Conservation (phyloP, 1,140 invertebrate species). For the Gonioctena quinquepunctata region DNA sequence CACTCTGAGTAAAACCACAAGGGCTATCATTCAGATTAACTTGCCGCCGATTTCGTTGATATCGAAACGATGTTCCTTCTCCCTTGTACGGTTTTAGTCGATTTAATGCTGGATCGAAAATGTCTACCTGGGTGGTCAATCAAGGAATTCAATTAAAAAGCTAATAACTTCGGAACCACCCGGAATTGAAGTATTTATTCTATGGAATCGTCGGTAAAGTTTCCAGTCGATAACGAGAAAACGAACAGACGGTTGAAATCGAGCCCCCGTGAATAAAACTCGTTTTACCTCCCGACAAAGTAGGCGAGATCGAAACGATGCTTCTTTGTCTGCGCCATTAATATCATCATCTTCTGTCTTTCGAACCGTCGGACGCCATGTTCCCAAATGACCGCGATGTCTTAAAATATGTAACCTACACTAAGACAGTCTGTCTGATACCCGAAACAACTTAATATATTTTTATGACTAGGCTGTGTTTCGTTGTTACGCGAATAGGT, state of each 20-base stretch:
- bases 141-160: neutral
- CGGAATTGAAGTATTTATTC: neutral
- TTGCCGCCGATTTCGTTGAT: too few relatives aligned
- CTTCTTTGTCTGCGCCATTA: constrained; percentile 7
- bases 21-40: too few relatives aligned
- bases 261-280: constrained; percentile 32
- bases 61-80: too few relatives aligned
- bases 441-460: constrained; percentile 34
- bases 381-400: constrained; percentile 23
- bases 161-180: neutral
- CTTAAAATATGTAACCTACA: constrained; percentile 39
- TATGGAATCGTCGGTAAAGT: neutral
- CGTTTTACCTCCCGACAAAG: constrained; percentile 36
- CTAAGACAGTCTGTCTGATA: constrained; percentile 32
- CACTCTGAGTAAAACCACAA: too few relatives aligned
- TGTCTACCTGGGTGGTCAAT: neutral
- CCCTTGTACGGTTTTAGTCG: too few relatives aligned
- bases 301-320: constrained; percentile 26
- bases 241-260: neutral
- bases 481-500: neutral
- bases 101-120: too few relatives aligned
- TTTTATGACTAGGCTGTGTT: constrained; percentile 16
- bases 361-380: constrained; percentile 25
- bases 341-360: constrained; percentile 22
- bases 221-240: neutral